Evolutionary conservation across 1,140 invertebrate species (phyloP).

Genomic region (Hycleus cichorii): DNA sequence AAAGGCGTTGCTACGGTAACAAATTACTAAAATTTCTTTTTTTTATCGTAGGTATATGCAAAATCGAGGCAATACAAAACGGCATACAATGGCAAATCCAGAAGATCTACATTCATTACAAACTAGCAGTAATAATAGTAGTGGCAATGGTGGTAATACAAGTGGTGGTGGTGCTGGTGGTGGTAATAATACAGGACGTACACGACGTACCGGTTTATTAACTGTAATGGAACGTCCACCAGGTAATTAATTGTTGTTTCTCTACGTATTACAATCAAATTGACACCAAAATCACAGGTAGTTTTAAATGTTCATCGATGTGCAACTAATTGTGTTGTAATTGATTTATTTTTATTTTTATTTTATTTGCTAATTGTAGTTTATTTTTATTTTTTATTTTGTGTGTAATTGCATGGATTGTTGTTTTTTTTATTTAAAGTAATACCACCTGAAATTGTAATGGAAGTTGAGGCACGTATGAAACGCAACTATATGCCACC

Average conservation of each 20-base stretch:
- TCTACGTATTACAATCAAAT: slow-evolving; percentile 1
- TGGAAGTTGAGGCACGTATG: slow-evolving; percentile 84
- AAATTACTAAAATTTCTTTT: not conserved
- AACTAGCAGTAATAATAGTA: slow-evolving; percentile 39
- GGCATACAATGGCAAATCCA: slow-evolving; percentile 58
- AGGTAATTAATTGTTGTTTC: slow-evolving; percentile 49
- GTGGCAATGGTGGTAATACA: not conserved
- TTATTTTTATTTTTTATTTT: slow-evolving; percentile 30
- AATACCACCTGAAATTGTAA: slow-evolving; percentile 76
- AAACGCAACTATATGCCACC: slow-evolving; percentile 51
- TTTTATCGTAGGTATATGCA: slow-evolving; percentile 58
- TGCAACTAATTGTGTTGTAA: slow-evolving; percentile 7
- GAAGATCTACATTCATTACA: slow-evolving; percentile 55
- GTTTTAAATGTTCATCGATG: no score
- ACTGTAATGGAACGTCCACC: slow-evolving; percentile 80
- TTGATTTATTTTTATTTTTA: slow-evolving; percentile 27
- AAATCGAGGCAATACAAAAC: slow-evolving; percentile 57
- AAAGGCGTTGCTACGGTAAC: no score
- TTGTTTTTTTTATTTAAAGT: slow-evolving; percentile 51
- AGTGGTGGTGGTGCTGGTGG: slow-evolving; percentile 32
- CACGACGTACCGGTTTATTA: slow-evolving; percentile 67
- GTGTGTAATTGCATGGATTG: slow-evolving; percentile 37
- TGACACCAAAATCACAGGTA: not conserved
- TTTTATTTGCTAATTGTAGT: slow-evolving; percentile 21
- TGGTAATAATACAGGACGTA: slow-evolving; percentile 41